These are phyloP conservation scores for Hystrix brachyura DNA, from an alignment of 2,113 vertebrate genomes.

Conservation along the genomic window DNA sequence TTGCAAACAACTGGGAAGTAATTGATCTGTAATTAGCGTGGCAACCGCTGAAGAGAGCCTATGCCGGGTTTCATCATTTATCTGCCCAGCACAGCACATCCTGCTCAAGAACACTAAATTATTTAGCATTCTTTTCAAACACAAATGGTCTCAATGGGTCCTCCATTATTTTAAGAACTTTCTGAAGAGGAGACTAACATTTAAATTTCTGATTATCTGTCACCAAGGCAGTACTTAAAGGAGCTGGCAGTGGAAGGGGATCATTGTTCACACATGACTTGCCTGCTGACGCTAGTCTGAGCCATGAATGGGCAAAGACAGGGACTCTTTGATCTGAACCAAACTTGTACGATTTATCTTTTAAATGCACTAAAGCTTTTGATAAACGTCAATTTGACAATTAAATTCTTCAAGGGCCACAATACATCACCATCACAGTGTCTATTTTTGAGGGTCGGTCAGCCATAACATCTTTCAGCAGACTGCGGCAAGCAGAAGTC, in stretches of 20 bases:
- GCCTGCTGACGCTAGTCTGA: slow-evolving; percentile 75
- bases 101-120: slow-evolving; percentile 85
- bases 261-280: slow-evolving; percentile 87
- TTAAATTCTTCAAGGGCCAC: slow-evolving; percentile 85
- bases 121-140: slow-evolving; percentile 88
- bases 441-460: slow-evolving; percentile 71
- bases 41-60: slow-evolving; percentile 85
- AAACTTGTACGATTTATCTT: slow-evolving; percentile 86
- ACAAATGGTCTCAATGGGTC: slow-evolving; percentile 87
- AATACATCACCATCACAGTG: slow-evolving; percentile 61
- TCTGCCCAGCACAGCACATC: slow-evolving; percentile 83
- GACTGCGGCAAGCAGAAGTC: slow-evolving; percentile 54
- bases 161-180: slow-evolving; percentile 87
- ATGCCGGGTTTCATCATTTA: slow-evolving; percentile 85
- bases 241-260: slow-evolving; percentile 51
- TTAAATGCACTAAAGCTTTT: slow-evolving; percentile 87
- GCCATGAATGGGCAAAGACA: slow-evolving; percentile 69
- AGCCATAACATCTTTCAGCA: slow-evolving; percentile 70
- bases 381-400: slow-evolving; percentile 85
- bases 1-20: slow-evolving; percentile 89
- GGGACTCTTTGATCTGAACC: slow-evolving; percentile 85
- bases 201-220: slow-evolving; percentile 89
- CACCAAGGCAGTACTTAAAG: slow-evolving; percentile 78
- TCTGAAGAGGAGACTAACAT: slow-evolving; percentile 86
- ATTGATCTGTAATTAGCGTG: slow-evolving; percentile 92